Base-by-base conservation (phyloP, 1,140 invertebrate species). In the Monomorium pharaonis region DNA sequence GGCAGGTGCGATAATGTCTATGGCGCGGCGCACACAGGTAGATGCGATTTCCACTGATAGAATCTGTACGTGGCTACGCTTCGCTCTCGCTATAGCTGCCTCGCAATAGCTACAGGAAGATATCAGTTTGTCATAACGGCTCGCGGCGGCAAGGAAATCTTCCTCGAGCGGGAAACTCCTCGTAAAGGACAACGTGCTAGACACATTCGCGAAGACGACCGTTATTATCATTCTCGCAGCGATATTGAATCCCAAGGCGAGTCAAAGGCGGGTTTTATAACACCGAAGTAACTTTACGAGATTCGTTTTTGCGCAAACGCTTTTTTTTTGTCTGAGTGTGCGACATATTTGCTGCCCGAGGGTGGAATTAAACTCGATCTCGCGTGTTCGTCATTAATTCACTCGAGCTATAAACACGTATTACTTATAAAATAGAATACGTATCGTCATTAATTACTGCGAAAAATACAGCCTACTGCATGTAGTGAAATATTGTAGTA, bases 1-100 rank as follows among this genome's bases (percentile, higher is more conserved):
- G 42, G 58, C 56, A 89, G 56, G 87, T 47, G 37, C 60, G 86
- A 88, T 89, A 90, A 89, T 90, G 88, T 87, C 89, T 67, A 90
- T 10, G 56, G 54, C 84, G 89, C 14, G 56, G 54, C 84, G 89
- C 81, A 89, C 87, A 89, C 90, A 89, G 85, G 77, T 90, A 85
- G 76, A 88, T 85, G 54, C 65, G 72, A 91, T 87, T 90, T 74
- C 78, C 87, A 65, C 37, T 80, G 89, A 90, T 88, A 85, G 84
- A 84, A 91, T 89, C 72, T 54, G n/a, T n/a, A 42, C 63, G 33
- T 60, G 30, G 37, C 56, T 76, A 21, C 24, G 21, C 9, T 30
- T 65, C 70, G 42, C 49, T 63, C 12, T 44, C 51, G 7, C 62
- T 74, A 9, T 16, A 21, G 30, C 6, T 14, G 14, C 14, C 18